These are phyloP conservation scores for Nymphalis c-album DNA, from an alignment of 2,888 invertebrate genomes.

Conservation along the genomic window DNA sequence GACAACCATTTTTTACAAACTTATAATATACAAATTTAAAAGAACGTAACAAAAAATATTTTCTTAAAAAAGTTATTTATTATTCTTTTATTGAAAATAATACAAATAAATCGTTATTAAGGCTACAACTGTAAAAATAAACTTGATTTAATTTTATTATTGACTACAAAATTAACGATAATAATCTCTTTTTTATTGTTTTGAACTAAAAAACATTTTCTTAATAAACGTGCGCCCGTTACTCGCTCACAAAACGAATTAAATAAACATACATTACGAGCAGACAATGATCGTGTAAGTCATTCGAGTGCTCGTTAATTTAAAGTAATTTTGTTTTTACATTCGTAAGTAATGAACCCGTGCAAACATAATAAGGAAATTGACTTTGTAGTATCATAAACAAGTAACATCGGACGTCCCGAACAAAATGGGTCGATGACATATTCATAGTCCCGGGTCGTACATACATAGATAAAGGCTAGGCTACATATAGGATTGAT, in stretches of 20 bases:
- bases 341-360: conserved; percentile 41
- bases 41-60: no score
- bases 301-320: conserved; percentile 46
- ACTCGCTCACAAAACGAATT: conserved; percentile 24
- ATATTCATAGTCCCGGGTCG: no score
- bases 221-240: conserved; percentile 9
- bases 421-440: no score
- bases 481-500: no score
- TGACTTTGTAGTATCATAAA: conserved; percentile 35
- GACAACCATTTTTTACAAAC: not conserved
- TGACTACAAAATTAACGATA: not conserved
- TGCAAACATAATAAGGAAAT: conserved; percentile 38
- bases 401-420: not conserved
- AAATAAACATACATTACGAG: conserved; percentile 32
- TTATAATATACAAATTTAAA: not conserved
- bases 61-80: no score
- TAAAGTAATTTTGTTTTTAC: conserved; percentile 45
- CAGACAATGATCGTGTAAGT: conserved; percentile 35
- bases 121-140: no score
- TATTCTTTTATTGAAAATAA: no score
- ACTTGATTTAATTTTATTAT: no score
- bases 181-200: not conserved
- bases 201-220: not conserved
- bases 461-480: no score
- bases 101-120: no score